Evolutionary conservation across 2,888 invertebrate species (phyloP).

Genomic region (Phengaris arion): DNA sequence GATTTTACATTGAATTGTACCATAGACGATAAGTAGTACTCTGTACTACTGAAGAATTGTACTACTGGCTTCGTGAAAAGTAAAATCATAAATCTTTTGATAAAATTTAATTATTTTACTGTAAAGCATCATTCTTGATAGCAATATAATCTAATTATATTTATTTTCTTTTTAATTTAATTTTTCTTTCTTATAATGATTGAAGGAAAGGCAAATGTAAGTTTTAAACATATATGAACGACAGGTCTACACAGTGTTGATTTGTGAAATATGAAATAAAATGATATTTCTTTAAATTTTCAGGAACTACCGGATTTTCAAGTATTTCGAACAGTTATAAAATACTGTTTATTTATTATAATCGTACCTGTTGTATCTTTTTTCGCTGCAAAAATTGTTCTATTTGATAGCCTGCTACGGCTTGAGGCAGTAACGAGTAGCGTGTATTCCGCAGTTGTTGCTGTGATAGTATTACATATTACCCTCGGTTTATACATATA

Average conservation of each 20-base stretch:
- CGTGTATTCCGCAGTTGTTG: constrained; percentile 88
- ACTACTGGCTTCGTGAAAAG: no score
- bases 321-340: constrained; percentile 86
- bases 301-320: constrained; percentile 84
- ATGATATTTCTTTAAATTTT: constrained; percentile 44
- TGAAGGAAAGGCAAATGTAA: constrained; percentile 76
- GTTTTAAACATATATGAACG: constrained; percentile 41
- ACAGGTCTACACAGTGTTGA: neutral
- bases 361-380: constrained; percentile 87
- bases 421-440: constrained; percentile 82
- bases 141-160: constrained; percentile 39
- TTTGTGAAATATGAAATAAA: neutral
- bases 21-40: no score
- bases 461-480: constrained; percentile 86
- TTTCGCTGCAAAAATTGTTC: constrained; percentile 82
- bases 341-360: constrained; percentile 87
- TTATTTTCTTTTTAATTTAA: constrained; percentile 50
- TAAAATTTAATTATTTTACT: neutral
- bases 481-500: constrained; percentile 89
- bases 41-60: no score
- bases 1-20: neutral
- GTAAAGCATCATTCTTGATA: constrained; percentile 42
- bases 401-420: constrained; percentile 84
- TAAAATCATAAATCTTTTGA: no score
- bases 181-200: constrained; percentile 69